Base-by-base conservation (phyloP, 2,888 invertebrate species). In the Hoplodrina blanda region DNA sequence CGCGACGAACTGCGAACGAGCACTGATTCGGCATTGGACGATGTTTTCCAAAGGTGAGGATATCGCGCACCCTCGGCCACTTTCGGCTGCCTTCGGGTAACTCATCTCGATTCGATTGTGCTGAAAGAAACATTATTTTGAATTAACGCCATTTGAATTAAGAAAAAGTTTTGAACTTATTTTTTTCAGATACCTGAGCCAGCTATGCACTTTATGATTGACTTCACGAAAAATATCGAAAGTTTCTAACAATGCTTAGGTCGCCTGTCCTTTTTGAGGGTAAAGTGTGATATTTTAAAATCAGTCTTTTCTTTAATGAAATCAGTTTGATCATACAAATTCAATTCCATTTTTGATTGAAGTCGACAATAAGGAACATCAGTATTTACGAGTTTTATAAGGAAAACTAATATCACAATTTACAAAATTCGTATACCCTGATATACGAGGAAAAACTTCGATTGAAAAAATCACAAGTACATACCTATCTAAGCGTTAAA, bases 21-120 rank as follows among this genome's bases (percentile, higher is more conserved):
- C 93, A 95, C 95, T 96, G 95, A 93, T 92, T 95, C 95, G 90
- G 92, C 92, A 94, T 95, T 94, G 94, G 95, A 88, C 90, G 91
- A 88, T 91, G 91, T 92, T 92, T 92, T 94, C 90, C 87, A 94
- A 95, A 95, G 95, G 95, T 95, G 94, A 95, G 95, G 91, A 92
- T 88, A 88, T 93, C 95, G 94, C 88, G 82, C 83, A 81, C 81
- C 79, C 90, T 93, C 95, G 95, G 92, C 84, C 52, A 71, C 79
- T 80, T 83, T 94, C 95, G 95, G 91, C 81, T 76, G 76, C 85
- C 83, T 85, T 93, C 94, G 95, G 90, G 71, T 78, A 82, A 88
- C 90, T 92, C 93, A 94, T 94, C 94, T 92, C 91, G 89, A 91
- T 94, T 93, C 94, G 92, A 93, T 93, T 94, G 91, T 92, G 89